These are phyloP conservation scores for Hydropsyche betteni DNA, from an alignment of 2,888 invertebrate species.

Conservation along the genomic window DNA sequence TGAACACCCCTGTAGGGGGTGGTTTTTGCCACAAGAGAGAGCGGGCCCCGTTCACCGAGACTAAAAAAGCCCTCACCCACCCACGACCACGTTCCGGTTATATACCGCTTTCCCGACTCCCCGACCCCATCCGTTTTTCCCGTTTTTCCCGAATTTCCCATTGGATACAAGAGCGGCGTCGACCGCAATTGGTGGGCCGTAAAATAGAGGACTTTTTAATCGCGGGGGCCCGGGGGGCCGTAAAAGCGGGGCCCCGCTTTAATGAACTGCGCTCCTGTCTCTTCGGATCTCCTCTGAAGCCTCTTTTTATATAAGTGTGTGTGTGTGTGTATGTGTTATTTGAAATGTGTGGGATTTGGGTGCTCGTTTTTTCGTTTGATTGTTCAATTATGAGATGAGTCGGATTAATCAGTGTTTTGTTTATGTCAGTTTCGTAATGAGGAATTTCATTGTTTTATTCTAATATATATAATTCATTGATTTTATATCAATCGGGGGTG, in stretches of 20 bases:
- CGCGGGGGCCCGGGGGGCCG: constrained; percentile 15
- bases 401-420: no score
- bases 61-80: background rate
- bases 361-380: background rate
- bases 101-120: background rate
- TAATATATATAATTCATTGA: no score
- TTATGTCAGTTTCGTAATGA: no score
- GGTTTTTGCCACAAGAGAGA: constrained; percentile 28
- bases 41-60: constrained; percentile 43
- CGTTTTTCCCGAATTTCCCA: constrained; percentile 36
- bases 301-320: background rate
- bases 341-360: background rate
- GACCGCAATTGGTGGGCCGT: constrained; percentile 39
- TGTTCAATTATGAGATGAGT: no score
- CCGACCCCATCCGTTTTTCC: background rate
- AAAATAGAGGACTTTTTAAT: constrained; percentile 41
- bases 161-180: constrained; percentile 36
- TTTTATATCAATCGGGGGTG: no score
- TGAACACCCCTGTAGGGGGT: no score
- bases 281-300: background rate
- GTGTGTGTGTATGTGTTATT: background rate
- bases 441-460: no score
- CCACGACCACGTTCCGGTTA: background rate
- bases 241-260: constrained; percentile 7
- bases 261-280: constrained; percentile 19